Evolutionary conservation across 1,140 invertebrate genomes (phyloP), one percentile per base, ranked within the genome.

Genomic region (Semibalanus balanoides): DNA sequence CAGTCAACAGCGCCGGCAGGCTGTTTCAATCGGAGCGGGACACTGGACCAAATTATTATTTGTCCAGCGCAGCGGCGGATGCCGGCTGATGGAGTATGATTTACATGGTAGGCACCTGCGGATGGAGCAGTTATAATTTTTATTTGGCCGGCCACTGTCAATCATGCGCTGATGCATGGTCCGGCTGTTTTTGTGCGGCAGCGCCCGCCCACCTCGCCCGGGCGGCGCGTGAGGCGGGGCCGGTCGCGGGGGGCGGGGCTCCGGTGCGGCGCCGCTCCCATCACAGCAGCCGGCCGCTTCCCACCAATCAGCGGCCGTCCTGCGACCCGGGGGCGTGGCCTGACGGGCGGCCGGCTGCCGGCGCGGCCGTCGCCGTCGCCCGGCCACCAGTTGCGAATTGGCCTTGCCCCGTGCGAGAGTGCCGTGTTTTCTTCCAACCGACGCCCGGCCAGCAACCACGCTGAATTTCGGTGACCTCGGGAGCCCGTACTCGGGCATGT

Each of bases 401-500:
- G 51, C 51, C 51, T 64, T 64, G 51, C 51, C 22, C 17, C 51
- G 51, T 64, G 51, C 11, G 51, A 64, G 51, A 19, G 51, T 64
- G 51, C 22, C 11, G 51, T 64, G 51, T 64, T 64, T 19, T 64
- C 11, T 25, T 64, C 51, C 11, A 19, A 22, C 22, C 51, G 51
- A 22, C 51, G 51, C 51, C 51, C 51, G 51, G 22, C 51, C 51
- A 64, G 80, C 74, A 80, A 82, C 81, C 81, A 82, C 81, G 81
- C 79, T 82, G 81, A 82, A 82, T 77, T 81, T 82, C 76, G 80
- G 78, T 71, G 81, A 82, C 76, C 79, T 82, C 31, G 78, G 79
- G 71, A 77, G 80, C 79, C 79, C 80, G 17, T 81, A 81, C 75
- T 76, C 81, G 76, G 79, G 77, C 75, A 82, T 82, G 83, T 81